A percentile compares a stretch with the other conserved stretches of the same genome.
phyloP scores from a whole-genome alignment of 2,888 invertebrate genomes.

The Drosophila suboccidentalis region DNA sequence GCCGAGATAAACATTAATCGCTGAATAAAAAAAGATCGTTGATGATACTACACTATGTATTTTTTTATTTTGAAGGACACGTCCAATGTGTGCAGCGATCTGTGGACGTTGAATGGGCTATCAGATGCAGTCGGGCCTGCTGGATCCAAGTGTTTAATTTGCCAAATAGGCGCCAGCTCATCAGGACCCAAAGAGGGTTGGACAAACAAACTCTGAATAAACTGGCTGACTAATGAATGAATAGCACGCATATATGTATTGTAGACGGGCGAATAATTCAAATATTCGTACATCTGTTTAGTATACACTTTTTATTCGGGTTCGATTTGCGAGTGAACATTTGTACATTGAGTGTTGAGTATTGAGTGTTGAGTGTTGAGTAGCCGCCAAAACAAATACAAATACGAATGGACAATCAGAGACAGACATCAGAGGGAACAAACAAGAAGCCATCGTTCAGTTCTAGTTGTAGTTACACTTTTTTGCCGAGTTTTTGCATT shows the following conservation, averaged over 20 bases:
- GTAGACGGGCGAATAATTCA: slow-evolving; percentile 12
- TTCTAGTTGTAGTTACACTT: slow-evolving; percentile 27
- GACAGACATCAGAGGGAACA: slow-evolving; percentile 18
- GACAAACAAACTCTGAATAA: slow-evolving; percentile 23
- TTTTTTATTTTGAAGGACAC: slow-evolving; percentile 2
- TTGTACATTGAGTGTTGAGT: slow-evolving; percentile 1
- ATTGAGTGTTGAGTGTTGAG: slow-evolving; percentile 11
- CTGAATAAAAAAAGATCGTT: no score
- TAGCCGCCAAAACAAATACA: slow-evolving; percentile 36
- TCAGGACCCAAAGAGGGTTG: slow-evolving; percentile 15
- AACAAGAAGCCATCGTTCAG: slow-evolving; percentile 16
- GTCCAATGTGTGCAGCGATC: slow-evolving; percentile 18
- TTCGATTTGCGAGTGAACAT: background rate
- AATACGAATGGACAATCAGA: slow-evolving; percentile 26
- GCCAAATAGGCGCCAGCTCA: slow-evolving; percentile 30
- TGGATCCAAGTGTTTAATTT: slow-evolving; percentile 43
- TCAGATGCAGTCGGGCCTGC: slow-evolving; percentile 8
- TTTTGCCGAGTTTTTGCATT: slow-evolving; percentile 43
- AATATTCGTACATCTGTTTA: slow-evolving; percentile 28
- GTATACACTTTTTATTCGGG: background rate
- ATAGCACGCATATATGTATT: background rate
- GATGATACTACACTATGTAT: no score
- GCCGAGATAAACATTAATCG: no score
- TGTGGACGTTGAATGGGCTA: slow-evolving; percentile 13
- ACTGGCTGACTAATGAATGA: slow-evolving; percentile 52